A percentile compares a stretch with the other conserved stretches of the same genome.
Evolutionary conservation across 2,113 vertebrate species (phyloP).

Genomic region (human (Homo sapiens)): GRCh38 chr4:105421001-105421500

Average conservation of each 20-base stretch:
- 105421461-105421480: not conserved
- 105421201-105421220: not conserved
- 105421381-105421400: not conserved
- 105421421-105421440: not conserved
- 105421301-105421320: not conserved
- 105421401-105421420: not conserved
- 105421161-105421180: not conserved
- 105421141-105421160: not conserved
- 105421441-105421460: not conserved
- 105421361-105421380: not conserved
- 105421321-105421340: not conserved
- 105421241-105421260: not conserved
- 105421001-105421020: rapidly evolving
- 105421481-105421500: constrained; percentile 6
- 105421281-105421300: not conserved
- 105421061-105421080: not conserved
- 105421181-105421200: not conserved
- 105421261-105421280: not conserved
- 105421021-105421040: not conserved
- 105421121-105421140: not conserved
- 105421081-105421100: not conserved
- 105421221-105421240: not conserved
- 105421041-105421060: not conserved
- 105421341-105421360: not conserved
- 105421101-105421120: not conserved